phyloP scores from a whole-genome alignment of 1,140 invertebrate genomes.

The Drosophila varians region DNA sequence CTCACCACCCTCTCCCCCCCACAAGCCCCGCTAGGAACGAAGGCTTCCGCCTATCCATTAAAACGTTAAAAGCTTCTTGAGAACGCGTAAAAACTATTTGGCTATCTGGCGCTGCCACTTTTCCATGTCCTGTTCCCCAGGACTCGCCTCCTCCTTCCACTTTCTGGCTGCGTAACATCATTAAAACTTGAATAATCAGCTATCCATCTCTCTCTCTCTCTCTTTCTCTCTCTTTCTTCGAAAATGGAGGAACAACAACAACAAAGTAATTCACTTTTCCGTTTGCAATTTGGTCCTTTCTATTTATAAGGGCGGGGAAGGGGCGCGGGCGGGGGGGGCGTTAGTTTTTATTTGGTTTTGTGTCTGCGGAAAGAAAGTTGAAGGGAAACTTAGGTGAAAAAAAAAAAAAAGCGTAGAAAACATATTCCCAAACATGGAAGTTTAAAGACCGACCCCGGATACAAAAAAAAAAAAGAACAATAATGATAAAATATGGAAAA shows the following conservation, averaged over 20 bases:
- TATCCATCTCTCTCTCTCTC: constrained; percentile 17
- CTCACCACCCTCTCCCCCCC: too few relatives aligned
- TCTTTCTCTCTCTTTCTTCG: neutral
- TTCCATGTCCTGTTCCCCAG: constrained; percentile 14
- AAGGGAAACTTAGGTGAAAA: neutral
- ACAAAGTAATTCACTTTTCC: constrained; percentile 54
- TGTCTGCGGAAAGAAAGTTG: neutral
- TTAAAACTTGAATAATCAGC: constrained; percentile 78
- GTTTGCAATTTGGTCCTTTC: constrained; percentile 41
- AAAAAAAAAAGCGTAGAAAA: too few relatives aligned
- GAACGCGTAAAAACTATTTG: constrained; percentile 75
- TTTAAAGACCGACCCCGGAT: neutral
- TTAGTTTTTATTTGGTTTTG: constrained; percentile 33
- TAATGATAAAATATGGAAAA: neutral
- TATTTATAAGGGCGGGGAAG: too few relatives aligned
- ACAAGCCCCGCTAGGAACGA: neutral
- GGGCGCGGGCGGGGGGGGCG: too few relatives aligned
- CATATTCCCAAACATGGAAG: too few relatives aligned
- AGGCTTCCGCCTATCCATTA: constrained; percentile 70
- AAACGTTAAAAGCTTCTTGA: constrained; percentile 81
- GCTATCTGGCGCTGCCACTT: constrained; percentile 34
- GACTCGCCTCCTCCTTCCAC: constrained; percentile 2
- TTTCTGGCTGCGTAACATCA: constrained; percentile 58
- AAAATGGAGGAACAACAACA: constrained; percentile 30
- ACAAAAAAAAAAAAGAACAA: too few relatives aligned